Evolutionary conservation across 2,888 invertebrate species (phyloP).

Genomic region (Lasiommata megera): DNA sequence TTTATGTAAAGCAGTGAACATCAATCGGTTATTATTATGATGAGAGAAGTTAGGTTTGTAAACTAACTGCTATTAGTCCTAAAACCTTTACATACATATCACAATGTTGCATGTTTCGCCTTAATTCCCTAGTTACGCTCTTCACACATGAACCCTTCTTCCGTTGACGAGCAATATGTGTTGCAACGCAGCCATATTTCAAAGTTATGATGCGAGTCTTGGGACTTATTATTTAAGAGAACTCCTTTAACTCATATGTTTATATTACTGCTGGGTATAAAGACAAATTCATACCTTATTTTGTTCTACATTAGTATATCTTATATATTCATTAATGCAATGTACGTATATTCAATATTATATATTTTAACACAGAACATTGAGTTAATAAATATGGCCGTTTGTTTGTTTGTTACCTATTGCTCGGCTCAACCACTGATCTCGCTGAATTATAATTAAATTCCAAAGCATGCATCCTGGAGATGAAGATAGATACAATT

Average conservation of each 20-base stretch:
- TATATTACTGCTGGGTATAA: neutral
- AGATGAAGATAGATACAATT: too few relatives aligned
- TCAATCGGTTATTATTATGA: too few relatives aligned
- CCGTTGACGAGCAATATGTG: slow-evolving; percentile 8
- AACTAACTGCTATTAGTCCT: neutral
- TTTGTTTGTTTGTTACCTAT: too few relatives aligned
- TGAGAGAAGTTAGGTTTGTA: too few relatives aligned
- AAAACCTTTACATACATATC: neutral
- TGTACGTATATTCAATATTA: too few relatives aligned
- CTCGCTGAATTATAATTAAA: too few relatives aligned
- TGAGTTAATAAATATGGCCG: too few relatives aligned
- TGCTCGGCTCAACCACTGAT: too few relatives aligned
- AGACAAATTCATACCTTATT: neutral
- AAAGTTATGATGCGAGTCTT: slow-evolving; percentile 22
- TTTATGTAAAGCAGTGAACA: too few relatives aligned
- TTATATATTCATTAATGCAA: too few relatives aligned
- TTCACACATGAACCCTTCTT: slow-evolving; percentile 16
- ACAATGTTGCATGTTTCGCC: slow-evolving; percentile 1
- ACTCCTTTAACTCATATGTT: slow-evolving; percentile 10
- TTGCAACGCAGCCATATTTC: slow-evolving; percentile 16
- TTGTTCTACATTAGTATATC: neutral
- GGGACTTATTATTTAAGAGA: slow-evolving; percentile 19
- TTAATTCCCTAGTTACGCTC: slow-evolving; percentile 9
- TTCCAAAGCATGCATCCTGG: too few relatives aligned
- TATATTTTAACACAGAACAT: too few relatives aligned